Conservation (phyloP, 2,797 vertebrate genomes). For the Schizopygopsis pylzovi region DNA sequence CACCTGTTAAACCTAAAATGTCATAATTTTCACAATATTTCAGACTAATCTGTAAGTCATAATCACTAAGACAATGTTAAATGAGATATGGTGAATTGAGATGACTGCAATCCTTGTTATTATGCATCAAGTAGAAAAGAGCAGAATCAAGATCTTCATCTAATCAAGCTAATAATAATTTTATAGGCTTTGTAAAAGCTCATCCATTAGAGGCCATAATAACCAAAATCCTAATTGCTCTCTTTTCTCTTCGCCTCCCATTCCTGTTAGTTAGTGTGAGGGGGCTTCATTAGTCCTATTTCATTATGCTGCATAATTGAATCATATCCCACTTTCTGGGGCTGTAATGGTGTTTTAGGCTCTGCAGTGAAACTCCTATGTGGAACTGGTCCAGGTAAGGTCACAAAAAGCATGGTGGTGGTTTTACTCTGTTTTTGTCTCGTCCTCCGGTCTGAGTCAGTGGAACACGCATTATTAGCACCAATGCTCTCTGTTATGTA, state of each 20-base stretch:
- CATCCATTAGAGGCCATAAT: slow-evolving; percentile 55
- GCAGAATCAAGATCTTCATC: slow-evolving; percentile 50
- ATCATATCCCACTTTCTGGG: slow-evolving; percentile 48
- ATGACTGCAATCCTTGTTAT: slow-evolving; percentile 53
- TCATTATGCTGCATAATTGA: slow-evolving; percentile 60
- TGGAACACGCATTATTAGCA: background rate
- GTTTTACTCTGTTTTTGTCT: background rate
- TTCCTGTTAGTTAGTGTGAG: slow-evolving; percentile 46
- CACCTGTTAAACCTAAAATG: background rate
- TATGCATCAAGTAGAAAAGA: slow-evolving; percentile 42
- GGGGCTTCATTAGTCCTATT: slow-evolving; percentile 55
- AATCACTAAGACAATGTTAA: slow-evolving; percentile 7
- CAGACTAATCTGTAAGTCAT: background rate
- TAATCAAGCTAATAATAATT: slow-evolving; percentile 61
- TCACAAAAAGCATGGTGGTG: slow-evolving; percentile 22
- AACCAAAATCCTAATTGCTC: slow-evolving; percentile 38
- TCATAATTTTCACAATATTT: background rate
- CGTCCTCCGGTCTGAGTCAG: background rate
- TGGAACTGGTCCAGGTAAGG: slow-evolving; percentile 23
- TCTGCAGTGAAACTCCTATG: slow-evolving; percentile 20
- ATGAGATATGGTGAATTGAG: slow-evolving; percentile 22
- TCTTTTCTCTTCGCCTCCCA: slow-evolving; percentile 37
- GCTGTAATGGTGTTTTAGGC: slow-evolving; percentile 38
- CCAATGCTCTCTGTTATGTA: background rate
- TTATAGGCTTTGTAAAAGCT: slow-evolving; percentile 48